phyloP scores from a whole-genome alignment of 2,797 vertebrate genomes.

The Gila robusta region DNA sequence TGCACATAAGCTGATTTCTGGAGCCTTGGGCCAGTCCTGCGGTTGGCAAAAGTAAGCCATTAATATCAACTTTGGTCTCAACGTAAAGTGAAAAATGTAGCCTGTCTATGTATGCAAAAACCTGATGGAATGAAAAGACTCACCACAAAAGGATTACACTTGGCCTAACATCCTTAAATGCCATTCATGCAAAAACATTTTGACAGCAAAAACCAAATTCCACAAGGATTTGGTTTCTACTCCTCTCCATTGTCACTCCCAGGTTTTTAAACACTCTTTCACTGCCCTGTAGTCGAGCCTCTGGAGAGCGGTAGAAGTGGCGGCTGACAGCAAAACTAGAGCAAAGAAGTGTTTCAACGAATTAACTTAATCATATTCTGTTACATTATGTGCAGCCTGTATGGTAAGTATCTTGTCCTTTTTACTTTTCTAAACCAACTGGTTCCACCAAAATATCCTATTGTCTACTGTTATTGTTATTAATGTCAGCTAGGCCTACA shows the following conservation, averaged over 20 bases:
- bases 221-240: constrained; percentile 68
- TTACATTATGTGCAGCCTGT: not conserved
- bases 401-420: not conserved
- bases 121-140: constrained; percentile 48
- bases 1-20: constrained; percentile 60
- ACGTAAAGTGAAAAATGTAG: constrained; percentile 62
- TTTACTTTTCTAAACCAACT: not conserved
- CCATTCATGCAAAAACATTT: constrained; percentile 71
- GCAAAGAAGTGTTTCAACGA: not conserved
- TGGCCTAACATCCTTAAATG: constrained; percentile 62
- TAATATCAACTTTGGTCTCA: constrained; percentile 66
- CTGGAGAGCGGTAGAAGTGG: constrained; percentile 14
- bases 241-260: constrained; percentile 71
- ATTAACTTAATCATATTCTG: too few species aligned
- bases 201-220: constrained; percentile 72
- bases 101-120: constrained; percentile 57
- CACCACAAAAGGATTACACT: constrained; percentile 63
- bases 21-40: constrained; percentile 54
- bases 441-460: not conserved
- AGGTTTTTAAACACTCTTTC: constrained; percentile 69
- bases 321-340: not conserved
- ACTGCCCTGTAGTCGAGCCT: constrained; percentile 57
- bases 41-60: constrained; percentile 64
- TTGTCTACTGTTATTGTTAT: not conserved
- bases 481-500: too few species aligned